Conservation (phyloP, 2,113 vertebrate species). For the Cheilinus undulatus region DNA sequence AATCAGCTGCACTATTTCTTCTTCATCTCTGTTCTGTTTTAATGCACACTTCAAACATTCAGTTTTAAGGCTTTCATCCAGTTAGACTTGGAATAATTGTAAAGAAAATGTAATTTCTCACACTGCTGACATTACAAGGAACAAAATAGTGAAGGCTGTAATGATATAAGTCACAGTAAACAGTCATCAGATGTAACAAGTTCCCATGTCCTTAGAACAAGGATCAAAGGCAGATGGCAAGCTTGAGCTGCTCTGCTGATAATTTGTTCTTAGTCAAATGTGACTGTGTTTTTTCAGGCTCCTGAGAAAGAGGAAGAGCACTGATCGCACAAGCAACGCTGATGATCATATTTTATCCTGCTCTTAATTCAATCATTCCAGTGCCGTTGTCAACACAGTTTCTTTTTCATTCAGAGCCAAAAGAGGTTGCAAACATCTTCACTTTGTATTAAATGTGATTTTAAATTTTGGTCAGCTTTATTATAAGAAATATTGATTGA, state of each 20-base stretch:
- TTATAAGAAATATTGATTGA: no score
- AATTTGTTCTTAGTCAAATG: conserved; percentile 21
- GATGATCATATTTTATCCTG: no score
- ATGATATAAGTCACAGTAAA: conserved; percentile 21
- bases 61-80: background rate
- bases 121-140: conserved; percentile 10
- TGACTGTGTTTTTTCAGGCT: conserved; percentile 17
- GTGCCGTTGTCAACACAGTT: no score
- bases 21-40: conserved; percentile 6
- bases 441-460: no score
- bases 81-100: background rate
- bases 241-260: conserved; percentile 16
- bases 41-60: background rate
- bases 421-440: no score
- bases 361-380: no score
- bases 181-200: conserved; percentile 53
- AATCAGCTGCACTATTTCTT: background rate
- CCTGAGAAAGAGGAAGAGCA: background rate
- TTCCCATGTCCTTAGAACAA: conserved; percentile 33
- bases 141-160: conserved; percentile 6
- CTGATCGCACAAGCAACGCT: background rate
- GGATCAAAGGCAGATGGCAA: conserved; percentile 42
- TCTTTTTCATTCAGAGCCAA: no score
- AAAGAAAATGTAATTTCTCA: background rate
- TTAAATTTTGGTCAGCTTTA: no score